These are phyloP conservation scores for Alcis repandata DNA, from an alignment of 2,888 invertebrate species.

Conservation along the genomic window DNA sequence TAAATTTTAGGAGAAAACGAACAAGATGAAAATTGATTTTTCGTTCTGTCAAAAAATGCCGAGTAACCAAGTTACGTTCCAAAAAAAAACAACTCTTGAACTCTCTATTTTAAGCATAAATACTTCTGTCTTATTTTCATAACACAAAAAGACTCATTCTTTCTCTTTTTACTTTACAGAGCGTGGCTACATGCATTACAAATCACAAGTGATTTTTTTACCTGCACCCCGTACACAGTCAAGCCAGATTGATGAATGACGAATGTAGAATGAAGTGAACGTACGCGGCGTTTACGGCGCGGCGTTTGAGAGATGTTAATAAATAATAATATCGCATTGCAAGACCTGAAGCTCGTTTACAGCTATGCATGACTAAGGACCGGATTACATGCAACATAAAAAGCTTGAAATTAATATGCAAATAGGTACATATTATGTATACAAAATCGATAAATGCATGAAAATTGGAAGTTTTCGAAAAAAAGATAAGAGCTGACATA, in stretches of 20 bases:
- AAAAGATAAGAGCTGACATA: too few relatives aligned
- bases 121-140: conserved; percentile 33
- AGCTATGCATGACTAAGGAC: too few relatives aligned
- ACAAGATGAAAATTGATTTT: conserved; percentile 41
- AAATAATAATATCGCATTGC: too few relatives aligned
- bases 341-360: too few relatives aligned
- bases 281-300: too few relatives aligned
- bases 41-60: conserved; percentile 75
- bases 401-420: not conserved
- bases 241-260: not conserved
- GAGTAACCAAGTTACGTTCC: conserved; percentile 65
- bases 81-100: not conserved
- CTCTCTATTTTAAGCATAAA: conserved; percentile 4
- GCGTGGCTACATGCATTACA: not conserved
- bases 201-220: not conserved
- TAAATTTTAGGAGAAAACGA: conserved; percentile 1
- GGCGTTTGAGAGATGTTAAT: too few relatives aligned
- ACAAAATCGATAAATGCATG: not conserved
- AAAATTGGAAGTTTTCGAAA: too few relatives aligned
- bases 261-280: too few relatives aligned
- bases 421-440: not conserved
- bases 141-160: not conserved
- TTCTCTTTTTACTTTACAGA: not conserved
- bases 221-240: not conserved
- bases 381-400: too few relatives aligned